Base-by-base conservation (phyloP, 2,888 invertebrate genomes). In the Mesodorylaimus sp. region DNA sequence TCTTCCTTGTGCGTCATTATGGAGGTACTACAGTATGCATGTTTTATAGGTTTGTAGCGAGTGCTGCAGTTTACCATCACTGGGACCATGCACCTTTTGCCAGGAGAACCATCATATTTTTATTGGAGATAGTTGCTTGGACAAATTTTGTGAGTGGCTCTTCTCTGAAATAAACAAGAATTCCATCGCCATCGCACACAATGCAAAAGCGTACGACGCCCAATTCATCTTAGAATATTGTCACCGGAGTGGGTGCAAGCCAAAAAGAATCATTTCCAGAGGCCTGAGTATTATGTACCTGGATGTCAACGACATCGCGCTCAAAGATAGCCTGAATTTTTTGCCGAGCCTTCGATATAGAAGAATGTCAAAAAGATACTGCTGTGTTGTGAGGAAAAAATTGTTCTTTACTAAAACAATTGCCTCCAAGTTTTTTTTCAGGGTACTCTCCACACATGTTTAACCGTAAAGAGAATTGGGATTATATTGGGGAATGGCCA, bases 151-250 rank as follows among this genome's bases (percentile, higher is more conserved):
- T 10, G 26, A 43, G 19, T 43, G 44, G 23, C 44, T 43, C 10
- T 43, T 43, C n/a, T n/a, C 26, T 10, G 23, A 39, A 39, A 21
- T n/a, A 39, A 39, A 43, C 26, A 5, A 26, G 5, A 26, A 26
- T 43, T 23, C 44, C 3, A 43, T 26, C 7, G 44, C 26, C 7
- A 5, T 43, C 10, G 44, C 44, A 7, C 44, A 43, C 26, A 43
- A 43, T 19, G 5, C 44, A 13, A 5, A 25, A 10, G 26, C 10
- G 25, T 43, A 16, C 26, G 44, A 43, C 25, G 26, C 10, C 26
- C 44, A 43, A 25, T 43, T 43, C 26, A 3, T 43, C 25, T 26
- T 43, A 13, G 24, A 43, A 43, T 43, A 43, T 43, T 43, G 21
- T 10, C 44, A 43, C 19, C 5, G 7, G 10, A 43, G 19, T 26